These are phyloP conservation scores for Temnothorax longispinosus DNA, from an alignment of 1,140 invertebrate genomes.

Conservation along the genomic window DNA sequence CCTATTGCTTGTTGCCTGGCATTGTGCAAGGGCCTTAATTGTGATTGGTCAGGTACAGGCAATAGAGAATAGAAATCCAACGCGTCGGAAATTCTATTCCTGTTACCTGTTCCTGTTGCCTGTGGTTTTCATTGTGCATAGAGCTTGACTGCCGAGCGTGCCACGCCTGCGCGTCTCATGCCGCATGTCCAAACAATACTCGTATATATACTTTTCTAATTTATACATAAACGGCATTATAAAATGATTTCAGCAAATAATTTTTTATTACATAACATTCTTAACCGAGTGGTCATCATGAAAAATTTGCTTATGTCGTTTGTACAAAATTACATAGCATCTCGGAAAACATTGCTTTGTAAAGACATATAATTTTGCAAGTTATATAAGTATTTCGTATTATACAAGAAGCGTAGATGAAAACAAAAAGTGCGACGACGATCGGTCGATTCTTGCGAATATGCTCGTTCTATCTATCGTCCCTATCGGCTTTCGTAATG, in stretches of 20 bases:
- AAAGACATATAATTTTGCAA: conserved; percentile 11
- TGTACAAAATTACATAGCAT: background rate
- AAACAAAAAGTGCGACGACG: conserved; percentile 46
- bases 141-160: too few species aligned
- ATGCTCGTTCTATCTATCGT: conserved; percentile 78
- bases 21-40: too few species aligned
- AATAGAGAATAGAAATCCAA: too few species aligned
- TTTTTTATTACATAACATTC: conserved; percentile 1
- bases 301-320: background rate
- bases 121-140: too few species aligned
- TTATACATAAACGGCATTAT: background rate
- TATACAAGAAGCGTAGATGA: conserved; percentile 32
- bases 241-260: background rate
- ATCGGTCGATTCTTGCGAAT: conserved; percentile 12
- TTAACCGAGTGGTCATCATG: background rate
- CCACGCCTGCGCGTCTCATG: too few species aligned
- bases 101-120: too few species aligned
- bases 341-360: background rate
- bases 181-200: too few species aligned
- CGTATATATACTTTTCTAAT: background rate
- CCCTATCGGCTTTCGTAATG: conserved; percentile 84
- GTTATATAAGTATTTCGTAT: background rate
- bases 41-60: too few species aligned
- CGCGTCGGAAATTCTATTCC: too few species aligned
- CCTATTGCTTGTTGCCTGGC: too few species aligned